phyloP scores from a whole-genome alignment of 2,113 vertebrate species.

The Erinaceus europaeus region DNA sequence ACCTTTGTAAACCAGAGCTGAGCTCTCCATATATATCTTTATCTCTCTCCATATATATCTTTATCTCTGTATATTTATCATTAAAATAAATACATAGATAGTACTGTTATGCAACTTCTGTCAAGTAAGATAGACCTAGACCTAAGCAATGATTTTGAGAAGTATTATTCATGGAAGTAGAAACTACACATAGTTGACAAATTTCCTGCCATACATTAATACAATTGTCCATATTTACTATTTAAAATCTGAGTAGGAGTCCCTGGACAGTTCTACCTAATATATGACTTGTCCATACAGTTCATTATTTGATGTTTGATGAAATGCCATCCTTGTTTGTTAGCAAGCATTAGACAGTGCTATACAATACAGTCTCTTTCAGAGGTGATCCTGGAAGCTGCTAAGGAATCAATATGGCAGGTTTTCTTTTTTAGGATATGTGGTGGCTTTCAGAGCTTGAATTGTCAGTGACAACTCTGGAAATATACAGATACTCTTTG shows the following conservation, averaged over 20 bases:
- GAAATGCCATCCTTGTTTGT: neutral
- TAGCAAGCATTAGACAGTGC: neutral
- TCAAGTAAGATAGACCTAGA: too few relatives aligned
- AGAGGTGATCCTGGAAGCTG: neutral
- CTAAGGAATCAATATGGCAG: neutral
- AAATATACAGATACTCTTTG: neutral
- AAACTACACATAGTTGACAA: neutral
- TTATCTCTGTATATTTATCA: too few relatives aligned
- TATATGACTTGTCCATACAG: too few relatives aligned
- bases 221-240: neutral
- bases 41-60: too few relatives aligned
- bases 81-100: too few relatives aligned
- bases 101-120: too few relatives aligned
- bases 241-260: neutral
- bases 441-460: neutral
- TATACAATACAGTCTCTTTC: neutral
- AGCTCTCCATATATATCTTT: too few relatives aligned
- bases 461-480: neutral
- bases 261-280: neutral
- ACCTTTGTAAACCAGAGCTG: too few relatives aligned
- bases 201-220: neutral
- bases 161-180: neutral
- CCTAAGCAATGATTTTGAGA: slow-evolving; percentile 17
- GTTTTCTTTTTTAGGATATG: neutral
- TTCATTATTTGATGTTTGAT: too few relatives aligned